Conservation (phyloP, 2,888 invertebrate genomes). For the Epistrophe grossulariae region DNA sequence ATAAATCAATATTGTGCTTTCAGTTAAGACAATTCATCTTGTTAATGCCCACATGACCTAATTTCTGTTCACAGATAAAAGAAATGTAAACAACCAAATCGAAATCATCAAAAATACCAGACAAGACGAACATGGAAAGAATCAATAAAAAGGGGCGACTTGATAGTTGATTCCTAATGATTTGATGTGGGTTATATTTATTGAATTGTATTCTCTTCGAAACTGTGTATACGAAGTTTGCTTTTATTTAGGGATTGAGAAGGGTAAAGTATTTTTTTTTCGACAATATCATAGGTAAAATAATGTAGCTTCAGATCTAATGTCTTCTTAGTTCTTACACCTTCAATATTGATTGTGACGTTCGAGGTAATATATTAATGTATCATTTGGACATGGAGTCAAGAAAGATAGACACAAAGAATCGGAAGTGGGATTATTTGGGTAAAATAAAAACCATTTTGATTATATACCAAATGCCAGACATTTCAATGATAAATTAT, state of each 20-base stretch:
- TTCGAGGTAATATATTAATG: neutral
- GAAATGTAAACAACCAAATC: neutral
- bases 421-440: neutral
- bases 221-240: neutral
- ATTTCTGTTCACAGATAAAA: neutral
- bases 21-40: conserved; percentile 9
- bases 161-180: conserved; percentile 1
- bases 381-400: neutral
- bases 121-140: neutral
- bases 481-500: conserved; percentile 9
- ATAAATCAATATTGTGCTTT: neutral
- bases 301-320: neutral
- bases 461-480: neutral
- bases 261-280: neutral
- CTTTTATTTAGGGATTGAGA: neutral
- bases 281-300: neutral
- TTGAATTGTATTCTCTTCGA: conserved; percentile 18
- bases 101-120: conserved; percentile 14
- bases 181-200: conserved; percentile 19
- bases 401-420: neutral
- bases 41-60: conserved; percentile 2
- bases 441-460: no score
- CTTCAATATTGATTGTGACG: neutral
- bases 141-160: neutral
- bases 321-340: neutral